phyloP scores from a whole-genome alignment of 2,888 invertebrate species.

The Achlya flavicornis region DNA sequence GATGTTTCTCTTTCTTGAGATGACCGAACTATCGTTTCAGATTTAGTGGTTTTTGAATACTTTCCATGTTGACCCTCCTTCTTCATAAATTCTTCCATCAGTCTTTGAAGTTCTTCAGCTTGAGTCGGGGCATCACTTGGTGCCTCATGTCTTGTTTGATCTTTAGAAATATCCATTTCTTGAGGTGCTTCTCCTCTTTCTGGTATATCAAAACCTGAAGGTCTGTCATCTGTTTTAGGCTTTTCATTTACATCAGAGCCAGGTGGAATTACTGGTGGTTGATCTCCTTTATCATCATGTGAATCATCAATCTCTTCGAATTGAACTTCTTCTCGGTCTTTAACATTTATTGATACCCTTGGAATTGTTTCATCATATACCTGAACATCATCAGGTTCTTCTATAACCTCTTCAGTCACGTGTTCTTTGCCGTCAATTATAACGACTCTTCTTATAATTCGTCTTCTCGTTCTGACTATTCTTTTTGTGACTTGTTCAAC shows the following conservation, averaged over 20 bases:
- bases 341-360: slow-evolving; percentile 87
- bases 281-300: slow-evolving; percentile 47
- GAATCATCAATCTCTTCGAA: slow-evolving; percentile 61
- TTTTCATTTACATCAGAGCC: slow-evolving; percentile 30
- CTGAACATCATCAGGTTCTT: slow-evolving; percentile 92
- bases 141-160: slow-evolving; percentile 18
- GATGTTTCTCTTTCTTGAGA: slow-evolving; percentile 43
- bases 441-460: slow-evolving; percentile 89
- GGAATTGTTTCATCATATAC: slow-evolving; percentile 89
- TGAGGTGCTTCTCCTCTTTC: slow-evolving; percentile 30
- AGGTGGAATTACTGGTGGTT: slow-evolving; percentile 44
- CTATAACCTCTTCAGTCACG: slow-evolving; percentile 91
- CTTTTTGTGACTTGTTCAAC: slow-evolving; percentile 92
- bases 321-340: slow-evolving; percentile 80
- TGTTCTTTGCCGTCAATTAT: slow-evolving; percentile 93
- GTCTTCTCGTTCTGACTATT: slow-evolving; percentile 89
- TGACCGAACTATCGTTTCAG: slow-evolving; percentile 23
- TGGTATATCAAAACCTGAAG: slow-evolving; percentile 21
- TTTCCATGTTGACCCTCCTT: slow-evolving; percentile 48
- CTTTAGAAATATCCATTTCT: slow-evolving; percentile 13
- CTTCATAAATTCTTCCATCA: slow-evolving; percentile 58
- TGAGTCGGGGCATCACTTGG: slow-evolving; percentile 31
- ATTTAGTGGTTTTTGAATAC: slow-evolving; percentile 28
- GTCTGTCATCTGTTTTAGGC: slow-evolving; percentile 20
- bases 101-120: slow-evolving; percentile 40